Base-by-base conservation (phyloP, 2,113 vertebrate species). In the Zosterops pallidus region DNA sequence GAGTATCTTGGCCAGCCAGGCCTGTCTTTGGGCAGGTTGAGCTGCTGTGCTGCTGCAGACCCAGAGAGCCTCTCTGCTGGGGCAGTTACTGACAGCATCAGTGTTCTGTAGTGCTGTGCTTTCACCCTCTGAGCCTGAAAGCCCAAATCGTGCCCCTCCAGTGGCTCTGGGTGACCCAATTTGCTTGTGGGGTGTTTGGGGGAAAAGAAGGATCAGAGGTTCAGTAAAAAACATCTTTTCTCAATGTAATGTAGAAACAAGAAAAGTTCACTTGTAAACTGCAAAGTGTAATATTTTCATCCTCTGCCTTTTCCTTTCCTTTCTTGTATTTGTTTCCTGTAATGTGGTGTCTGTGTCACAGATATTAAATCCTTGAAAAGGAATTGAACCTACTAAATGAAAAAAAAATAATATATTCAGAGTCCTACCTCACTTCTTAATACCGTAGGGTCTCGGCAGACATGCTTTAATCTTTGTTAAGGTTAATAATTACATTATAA, bases 1-100 rank as follows among this genome's bases (percentile, higher is more conserved):
- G 68, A n/a, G 12, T 0, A 3, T 37, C 22, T 42, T 42, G 44
- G 23, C 16, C 33, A 79, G 17, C n/a, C 55, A 39, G 29, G 22
- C 19, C 3, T 11, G 26, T 56, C 15, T 20, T 15, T 39, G 62
- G 13, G 62, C 62, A 1, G n/a, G 23, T 14, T 14, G 46, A 49
- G 39, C n/a, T 62, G 50, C 62, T 25, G 42, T 29, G 42, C 17
- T 3, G 1, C 60, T 47, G 47, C 52, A 28, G 70, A 14, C 2
- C 8, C 67, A 6, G 53, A 4, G 14, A 29, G 3, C 14, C 1
- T 56, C 57, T 56, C 41, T 69, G 44, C 63, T 39, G 20, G 49
- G 31, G 1, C 18, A 2, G 0, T 6, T 6, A 0, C 23, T 65
- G 24, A 2, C 46, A 44, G 44, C 44, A 20, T 7, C 29, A 3